A percentile compares a stretch with the other conserved stretches of the same genome.
Evolutionary conservation across 2,797 vertebrate species (phyloP).

Genomic region (Alfaro cultratus): DNA sequence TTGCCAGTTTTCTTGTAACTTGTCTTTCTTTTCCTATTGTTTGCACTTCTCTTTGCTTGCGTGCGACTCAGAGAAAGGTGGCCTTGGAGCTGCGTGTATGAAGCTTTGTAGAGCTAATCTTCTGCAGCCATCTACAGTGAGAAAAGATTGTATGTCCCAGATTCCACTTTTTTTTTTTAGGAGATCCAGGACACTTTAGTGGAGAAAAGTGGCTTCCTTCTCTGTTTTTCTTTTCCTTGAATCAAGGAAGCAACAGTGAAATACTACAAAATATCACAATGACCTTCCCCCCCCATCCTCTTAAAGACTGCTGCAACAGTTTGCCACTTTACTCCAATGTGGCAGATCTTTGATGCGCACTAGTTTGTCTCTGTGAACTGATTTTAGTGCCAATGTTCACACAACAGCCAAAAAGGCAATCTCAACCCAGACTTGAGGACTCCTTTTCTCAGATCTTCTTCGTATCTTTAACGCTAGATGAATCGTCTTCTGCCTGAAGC

Average conservation of each 20-base stretch:
- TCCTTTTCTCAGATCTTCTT: constrained; percentile 32
- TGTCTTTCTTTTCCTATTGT: constrained; percentile 34
- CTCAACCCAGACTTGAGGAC: constrained; percentile 41
- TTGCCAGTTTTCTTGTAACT: constrained; percentile 14
- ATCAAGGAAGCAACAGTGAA: constrained; percentile 94
- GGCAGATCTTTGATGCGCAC: constrained; percentile 82
- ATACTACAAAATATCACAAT: constrained; percentile 78
- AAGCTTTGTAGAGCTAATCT: constrained; percentile 90
- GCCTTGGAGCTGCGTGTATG: constrained; percentile 91
- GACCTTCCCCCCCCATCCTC: constrained; percentile 38
- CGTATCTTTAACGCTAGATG: constrained; percentile 36
- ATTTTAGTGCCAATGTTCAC: constrained; percentile 84
- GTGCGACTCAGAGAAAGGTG: constrained; percentile 90
- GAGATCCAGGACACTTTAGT: constrained; percentile 79
- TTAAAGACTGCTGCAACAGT: constrained; percentile 73
- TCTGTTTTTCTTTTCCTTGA: constrained; percentile 91
- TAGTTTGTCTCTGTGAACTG: constrained; percentile 66
- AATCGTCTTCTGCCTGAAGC: constrained; percentile 34
- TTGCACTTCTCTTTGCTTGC: constrained; percentile 53
- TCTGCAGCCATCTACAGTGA: constrained; percentile 87
- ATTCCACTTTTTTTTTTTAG: constrained; percentile 39
- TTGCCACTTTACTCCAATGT: constrained; percentile 73
- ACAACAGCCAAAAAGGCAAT: constrained; percentile 63
- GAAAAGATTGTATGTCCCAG: constrained; percentile 81
- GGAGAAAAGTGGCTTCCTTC: constrained; percentile 86